phyloP scores from a whole-genome alignment of 2,888 invertebrate genomes.

The Herminia tarsipennalis region DNA sequence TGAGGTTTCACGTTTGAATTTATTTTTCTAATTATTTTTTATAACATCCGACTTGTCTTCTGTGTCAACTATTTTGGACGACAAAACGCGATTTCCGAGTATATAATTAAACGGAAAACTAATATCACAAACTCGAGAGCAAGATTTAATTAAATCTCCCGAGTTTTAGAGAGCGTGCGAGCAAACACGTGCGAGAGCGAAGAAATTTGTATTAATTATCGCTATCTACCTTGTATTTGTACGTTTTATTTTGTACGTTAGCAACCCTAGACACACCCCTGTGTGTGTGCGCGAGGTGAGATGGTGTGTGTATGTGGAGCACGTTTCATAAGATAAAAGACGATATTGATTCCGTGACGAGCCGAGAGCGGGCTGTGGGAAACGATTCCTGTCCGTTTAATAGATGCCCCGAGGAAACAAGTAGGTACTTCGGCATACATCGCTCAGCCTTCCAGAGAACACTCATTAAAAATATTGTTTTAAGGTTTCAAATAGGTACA shows the following conservation, averaged over 20 bases:
- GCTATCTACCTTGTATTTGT: conserved; percentile 64
- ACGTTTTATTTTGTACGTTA: conserved; percentile 55
- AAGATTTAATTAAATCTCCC: conserved; percentile 68
- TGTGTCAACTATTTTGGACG: conserved; percentile 26
- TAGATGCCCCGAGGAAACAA: conserved; percentile 75
- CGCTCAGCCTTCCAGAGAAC: conserved; percentile 57
- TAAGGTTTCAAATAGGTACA: no score
- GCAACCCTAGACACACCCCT: conserved; percentile 46
- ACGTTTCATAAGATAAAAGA: conserved; percentile 84
- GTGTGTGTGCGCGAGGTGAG: conserved; percentile 47
- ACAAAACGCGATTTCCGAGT: conserved; percentile 34
- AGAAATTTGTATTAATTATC: conserved; percentile 76
- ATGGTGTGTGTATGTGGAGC: conserved; percentile 70
- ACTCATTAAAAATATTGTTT: conserved; percentile 55
- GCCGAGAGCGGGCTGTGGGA: conserved; percentile 80
- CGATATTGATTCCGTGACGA: conserved; percentile 85
- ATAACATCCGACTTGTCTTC: conserved; percentile 1
- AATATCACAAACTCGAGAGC: conserved; percentile 57
- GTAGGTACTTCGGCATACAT: conserved; percentile 52
- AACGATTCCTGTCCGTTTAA: conserved; percentile 80
- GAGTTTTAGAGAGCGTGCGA: conserved; percentile 65
- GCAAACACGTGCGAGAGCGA: conserved; percentile 63
- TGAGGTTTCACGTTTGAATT: no score
- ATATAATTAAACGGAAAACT: conserved; percentile 57
- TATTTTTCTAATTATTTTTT: no score